Conservation (phyloP, 1,140 invertebrate species). For the Caenorhabditis brenneri region DNA sequence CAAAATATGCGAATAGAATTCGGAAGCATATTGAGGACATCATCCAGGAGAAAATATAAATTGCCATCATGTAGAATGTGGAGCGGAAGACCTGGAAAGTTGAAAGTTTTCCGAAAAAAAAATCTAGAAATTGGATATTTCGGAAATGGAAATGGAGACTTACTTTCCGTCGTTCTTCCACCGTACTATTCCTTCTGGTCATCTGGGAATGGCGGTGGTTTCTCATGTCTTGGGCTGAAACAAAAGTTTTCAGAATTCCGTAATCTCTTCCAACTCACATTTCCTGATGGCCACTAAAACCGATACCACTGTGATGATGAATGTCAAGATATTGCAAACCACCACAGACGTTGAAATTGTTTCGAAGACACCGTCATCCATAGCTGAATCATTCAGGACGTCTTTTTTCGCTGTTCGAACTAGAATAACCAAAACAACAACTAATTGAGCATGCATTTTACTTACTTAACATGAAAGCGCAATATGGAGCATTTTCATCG, state of each 20-base stretch:
- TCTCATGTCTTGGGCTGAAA: slow-evolving; percentile 27
- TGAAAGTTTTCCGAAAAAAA: background rate
- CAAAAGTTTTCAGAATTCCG: background rate
- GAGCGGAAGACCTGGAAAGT: slow-evolving; percentile 17
- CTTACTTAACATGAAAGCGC: slow-evolving; percentile 26
- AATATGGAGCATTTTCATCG: slow-evolving; percentile 1
- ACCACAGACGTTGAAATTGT: slow-evolving; percentile 10
- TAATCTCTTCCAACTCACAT: slow-evolving; percentile 25
- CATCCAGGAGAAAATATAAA: slow-evolving; percentile 13
- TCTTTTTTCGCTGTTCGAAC: background rate
- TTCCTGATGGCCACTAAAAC: background rate
- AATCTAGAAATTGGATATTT: background rate
- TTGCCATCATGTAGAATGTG: slow-evolving; percentile 24
- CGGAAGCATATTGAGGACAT: slow-evolving; percentile 29
- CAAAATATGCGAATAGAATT: background rate
- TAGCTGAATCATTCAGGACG: slow-evolving; percentile 25
- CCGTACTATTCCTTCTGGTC: background rate
- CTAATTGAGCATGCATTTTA: background rate
- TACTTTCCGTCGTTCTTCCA: slow-evolving; percentile 12
- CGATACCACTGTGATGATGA: background rate
- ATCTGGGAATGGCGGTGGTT: slow-evolving; percentile 6
- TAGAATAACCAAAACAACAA: background rate
- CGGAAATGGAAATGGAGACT: background rate
- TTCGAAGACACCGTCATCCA: slow-evolving; percentile 14
- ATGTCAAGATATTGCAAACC: background rate